A percentile compares a stretch with the other conserved stretches of the same genome.
These are phyloP conservation scores for Probaryconus sp. DNA, from an alignment of 1,140 invertebrate species.

Conservation along the genomic window DNA sequence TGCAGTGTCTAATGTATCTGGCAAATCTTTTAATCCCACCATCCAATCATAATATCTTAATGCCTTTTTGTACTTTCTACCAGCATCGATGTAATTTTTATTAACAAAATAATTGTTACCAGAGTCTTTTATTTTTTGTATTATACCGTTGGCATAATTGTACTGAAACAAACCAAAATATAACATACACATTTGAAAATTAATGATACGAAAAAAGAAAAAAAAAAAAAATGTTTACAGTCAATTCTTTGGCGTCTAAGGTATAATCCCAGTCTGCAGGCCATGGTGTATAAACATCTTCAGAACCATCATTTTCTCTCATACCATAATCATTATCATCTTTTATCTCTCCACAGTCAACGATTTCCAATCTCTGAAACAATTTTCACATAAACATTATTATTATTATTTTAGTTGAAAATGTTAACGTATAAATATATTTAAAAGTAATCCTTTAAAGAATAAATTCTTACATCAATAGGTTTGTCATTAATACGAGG, in stretches of 20 bases:
- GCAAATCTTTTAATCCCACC: constrained; percentile 57
- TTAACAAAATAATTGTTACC: constrained; percentile 85
- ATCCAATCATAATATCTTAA: constrained; percentile 83
- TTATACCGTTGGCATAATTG: constrained; percentile 71
- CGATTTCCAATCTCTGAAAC: constrained; percentile 82
- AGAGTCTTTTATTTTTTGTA: constrained; percentile 83
- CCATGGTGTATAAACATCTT: constrained; percentile 84
- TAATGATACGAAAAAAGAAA: constrained; percentile 4
- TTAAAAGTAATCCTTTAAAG: not conserved
- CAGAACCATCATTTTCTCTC: constrained; percentile 83
- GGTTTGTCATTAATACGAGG: constrained; percentile 80
- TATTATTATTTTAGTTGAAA: no score
- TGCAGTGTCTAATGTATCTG: constrained; percentile 55
- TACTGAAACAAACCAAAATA: constrained; percentile 64
- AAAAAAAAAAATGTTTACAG: constrained; percentile 59
- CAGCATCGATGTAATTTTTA: constrained; percentile 81
- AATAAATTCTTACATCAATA: constrained; percentile 74
- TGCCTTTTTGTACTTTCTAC: constrained; percentile 86
- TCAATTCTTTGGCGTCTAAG: constrained; percentile 60
- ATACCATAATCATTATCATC: constrained; percentile 82
- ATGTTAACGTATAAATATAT: no score
- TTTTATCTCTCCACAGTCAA: constrained; percentile 85
- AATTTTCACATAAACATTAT: constrained; percentile 17
- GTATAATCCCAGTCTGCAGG: constrained; percentile 84
- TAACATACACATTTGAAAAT: not conserved